phyloP scores from a whole-genome alignment of 2,797 vertebrate genomes.

The Podarcis lilfordi region DNA sequence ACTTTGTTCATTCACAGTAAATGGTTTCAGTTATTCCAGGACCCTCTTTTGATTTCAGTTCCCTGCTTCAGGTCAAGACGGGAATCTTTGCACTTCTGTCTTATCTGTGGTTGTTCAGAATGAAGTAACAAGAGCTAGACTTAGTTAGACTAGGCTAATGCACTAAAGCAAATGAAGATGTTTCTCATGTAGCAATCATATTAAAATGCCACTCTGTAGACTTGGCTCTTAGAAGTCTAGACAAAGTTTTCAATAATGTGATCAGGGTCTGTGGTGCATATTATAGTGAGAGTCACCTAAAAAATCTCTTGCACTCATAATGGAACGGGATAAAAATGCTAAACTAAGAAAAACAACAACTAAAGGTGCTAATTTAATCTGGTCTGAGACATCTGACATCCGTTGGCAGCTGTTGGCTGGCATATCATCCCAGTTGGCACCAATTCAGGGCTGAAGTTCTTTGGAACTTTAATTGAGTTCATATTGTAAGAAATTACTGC shows the following conservation, averaged over 20 bases:
- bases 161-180: neutral
- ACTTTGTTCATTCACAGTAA: no score
- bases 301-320: slow-evolving; percentile 1
- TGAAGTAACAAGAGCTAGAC: neutral
- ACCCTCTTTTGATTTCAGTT: neutral
- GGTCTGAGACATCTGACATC: slow-evolving; percentile 39
- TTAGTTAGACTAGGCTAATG: no score
- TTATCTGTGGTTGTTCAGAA: neutral
- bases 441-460: slow-evolving; percentile 34
- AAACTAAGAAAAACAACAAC: slow-evolving; percentile 36
- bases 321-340: slow-evolving; percentile 31
- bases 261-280: neutral
- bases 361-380: slow-evolving; percentile 53
- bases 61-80: no score
- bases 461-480: slow-evolving; percentile 43
- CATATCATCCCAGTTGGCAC: slow-evolving; percentile 33
- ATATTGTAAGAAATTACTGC: slow-evolving; percentile 12
- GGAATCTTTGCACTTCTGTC: neutral
- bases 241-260: neutral
- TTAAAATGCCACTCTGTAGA: neutral
- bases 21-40: neutral
- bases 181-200: neutral
- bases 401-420: slow-evolving; percentile 41
- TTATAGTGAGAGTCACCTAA: neutral
- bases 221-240: neutral